phyloP scores from a whole-genome alignment of 2,113 vertebrate species.

The Lophotis ruficrista region DNA sequence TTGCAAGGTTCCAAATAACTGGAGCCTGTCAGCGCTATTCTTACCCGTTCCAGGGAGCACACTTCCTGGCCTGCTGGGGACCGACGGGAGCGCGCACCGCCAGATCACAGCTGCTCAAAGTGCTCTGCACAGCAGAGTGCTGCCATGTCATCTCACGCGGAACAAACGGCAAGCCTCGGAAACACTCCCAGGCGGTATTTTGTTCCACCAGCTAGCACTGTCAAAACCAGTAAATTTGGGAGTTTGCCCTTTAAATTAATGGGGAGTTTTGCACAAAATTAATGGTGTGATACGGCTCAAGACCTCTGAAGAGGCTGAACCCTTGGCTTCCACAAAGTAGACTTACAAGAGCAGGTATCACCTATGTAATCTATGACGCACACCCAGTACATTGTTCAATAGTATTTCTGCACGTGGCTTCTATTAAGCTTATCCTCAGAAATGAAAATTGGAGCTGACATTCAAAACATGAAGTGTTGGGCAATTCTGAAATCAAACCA shows the following conservation, averaged over 20 bases:
- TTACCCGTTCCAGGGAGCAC: fast-evolving
- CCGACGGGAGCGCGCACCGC: fast-evolving
- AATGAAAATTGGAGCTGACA: not conserved
- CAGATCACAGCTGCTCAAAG: fast-evolving
- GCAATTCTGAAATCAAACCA: not conserved
- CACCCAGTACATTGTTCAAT: not conserved
- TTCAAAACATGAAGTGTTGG: not conserved
- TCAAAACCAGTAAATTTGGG: not conserved
- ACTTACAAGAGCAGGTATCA: not conserved
- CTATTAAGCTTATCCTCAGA: not conserved
- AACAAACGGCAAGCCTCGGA: not conserved
- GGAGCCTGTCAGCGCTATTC: not conserved
- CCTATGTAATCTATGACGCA: not conserved
- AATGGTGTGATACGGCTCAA: not conserved
- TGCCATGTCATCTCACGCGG: not conserved
- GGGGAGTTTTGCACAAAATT: not conserved
- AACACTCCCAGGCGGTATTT: not conserved
- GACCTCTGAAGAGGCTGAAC: not conserved
- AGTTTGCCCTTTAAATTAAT: not conserved
- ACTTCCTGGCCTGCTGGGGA: not conserved
- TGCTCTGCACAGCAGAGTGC: fast-evolving
- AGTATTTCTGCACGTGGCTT: not conserved
- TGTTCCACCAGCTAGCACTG: not conserved
- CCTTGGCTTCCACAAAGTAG: not conserved
- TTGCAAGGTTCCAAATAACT: not conserved